Conservation (phyloP, 2,113 vertebrate species). For the Dromiciops gliroides region DNA sequence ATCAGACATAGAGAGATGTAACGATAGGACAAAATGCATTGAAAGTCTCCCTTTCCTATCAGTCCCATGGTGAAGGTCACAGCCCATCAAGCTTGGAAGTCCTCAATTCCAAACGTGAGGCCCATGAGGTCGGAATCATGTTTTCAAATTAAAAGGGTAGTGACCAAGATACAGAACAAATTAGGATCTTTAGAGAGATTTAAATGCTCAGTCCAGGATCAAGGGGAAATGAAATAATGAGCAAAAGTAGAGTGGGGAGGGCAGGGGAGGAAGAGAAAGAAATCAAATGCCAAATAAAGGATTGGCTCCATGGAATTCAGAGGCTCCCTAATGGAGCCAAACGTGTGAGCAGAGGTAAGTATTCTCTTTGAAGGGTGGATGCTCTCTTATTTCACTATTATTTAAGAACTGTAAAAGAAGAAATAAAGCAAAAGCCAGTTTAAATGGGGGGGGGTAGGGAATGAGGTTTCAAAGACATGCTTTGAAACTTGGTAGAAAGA, state of each 20-base stretch:
- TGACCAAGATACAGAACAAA: not conserved
- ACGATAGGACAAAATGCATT: conserved; percentile 19
- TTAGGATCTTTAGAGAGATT: conserved; percentile 24
- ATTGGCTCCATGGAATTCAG: not conserved
- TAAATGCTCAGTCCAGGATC: conserved; percentile 44
- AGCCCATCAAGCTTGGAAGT: conserved; percentile 56
- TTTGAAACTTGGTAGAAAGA: conserved; percentile 36
- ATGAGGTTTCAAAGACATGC: conserved; percentile 8
- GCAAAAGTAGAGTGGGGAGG: not conserved
- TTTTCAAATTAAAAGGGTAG: conserved; percentile 57
- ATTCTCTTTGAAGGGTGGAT: not conserved
- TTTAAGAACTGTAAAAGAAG: conserved; percentile 49
- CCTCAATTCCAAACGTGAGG: conserved; percentile 24
- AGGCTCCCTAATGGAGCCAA: not conserved
- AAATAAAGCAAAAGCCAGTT: conserved; percentile 24
- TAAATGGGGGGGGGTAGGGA: not conserved
- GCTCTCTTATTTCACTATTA: conserved; percentile 41
- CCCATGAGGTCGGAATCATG: conserved; percentile 42
- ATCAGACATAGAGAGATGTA: conserved; percentile 57
- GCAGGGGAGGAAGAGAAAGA: not conserved
- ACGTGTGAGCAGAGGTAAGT: not conserved
- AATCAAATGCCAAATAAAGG: conserved; percentile 12
- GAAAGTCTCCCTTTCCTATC: conserved; percentile 72
- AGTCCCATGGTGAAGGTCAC: conserved; percentile 50
- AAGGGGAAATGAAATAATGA: not conserved